Conservation (phyloP, 2,113 vertebrate genomes). For the Halcyon senegalensis region DNA sequence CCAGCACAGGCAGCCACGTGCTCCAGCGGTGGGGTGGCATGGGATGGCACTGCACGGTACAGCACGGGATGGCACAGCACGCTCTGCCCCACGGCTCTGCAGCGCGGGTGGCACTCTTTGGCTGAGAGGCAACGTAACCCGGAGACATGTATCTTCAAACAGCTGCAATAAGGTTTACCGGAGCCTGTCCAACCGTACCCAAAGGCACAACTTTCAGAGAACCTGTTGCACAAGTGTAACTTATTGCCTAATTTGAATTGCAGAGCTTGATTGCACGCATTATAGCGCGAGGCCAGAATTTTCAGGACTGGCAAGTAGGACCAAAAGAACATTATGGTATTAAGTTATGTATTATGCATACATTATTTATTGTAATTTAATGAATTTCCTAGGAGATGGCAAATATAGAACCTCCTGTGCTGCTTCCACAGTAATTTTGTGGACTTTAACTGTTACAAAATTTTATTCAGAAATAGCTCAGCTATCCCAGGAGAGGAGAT, state of each 20-base stretch:
- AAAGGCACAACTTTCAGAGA: constrained; percentile 28
- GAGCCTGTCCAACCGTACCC: background rate
- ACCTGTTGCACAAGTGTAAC: constrained; percentile 36
- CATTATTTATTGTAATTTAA: constrained; percentile 52
- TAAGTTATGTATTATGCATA: constrained; percentile 27
- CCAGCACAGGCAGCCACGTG: no score
- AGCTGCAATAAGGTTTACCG: background rate
- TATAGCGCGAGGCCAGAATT: background rate
- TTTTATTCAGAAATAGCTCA: background rate
- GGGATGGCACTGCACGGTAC: background rate
- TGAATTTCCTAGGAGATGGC: constrained; percentile 8
- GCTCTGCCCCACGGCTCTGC: background rate
- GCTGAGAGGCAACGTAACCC: background rate
- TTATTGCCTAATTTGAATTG: constrained; percentile 32
- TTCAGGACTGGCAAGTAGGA: constrained; percentile 30
- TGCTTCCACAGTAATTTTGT: background rate
- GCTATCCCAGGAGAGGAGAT: background rate
- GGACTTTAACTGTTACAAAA: background rate
- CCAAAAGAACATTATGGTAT: constrained; percentile 11
- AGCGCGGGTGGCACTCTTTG: background rate
- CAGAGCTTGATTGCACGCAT: background rate
- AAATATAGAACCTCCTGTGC: background rate
- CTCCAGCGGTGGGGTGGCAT: no score
- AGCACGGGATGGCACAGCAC: background rate
- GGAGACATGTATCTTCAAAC: background rate